Evolutionary conservation across 2,113 vertebrate genomes (phyloP).

Genomic region (Anarrhichthys ocellatus): DNA sequence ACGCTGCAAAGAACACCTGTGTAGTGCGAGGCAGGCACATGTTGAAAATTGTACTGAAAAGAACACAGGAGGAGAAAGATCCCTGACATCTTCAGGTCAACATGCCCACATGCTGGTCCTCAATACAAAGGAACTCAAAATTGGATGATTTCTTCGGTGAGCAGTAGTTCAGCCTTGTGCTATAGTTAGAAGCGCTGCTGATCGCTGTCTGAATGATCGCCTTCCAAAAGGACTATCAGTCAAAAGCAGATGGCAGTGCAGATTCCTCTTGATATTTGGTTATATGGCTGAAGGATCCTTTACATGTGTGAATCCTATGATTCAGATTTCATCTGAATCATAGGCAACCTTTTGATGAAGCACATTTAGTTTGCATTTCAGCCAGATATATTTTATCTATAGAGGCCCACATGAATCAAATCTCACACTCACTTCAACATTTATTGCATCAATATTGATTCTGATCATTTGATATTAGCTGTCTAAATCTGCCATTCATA

Average conservation of each 20-base stretch:
- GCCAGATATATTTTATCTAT: neutral
- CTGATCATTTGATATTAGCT: neutral
- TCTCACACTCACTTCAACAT: neutral
- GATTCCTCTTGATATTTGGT: slow-evolving; percentile 1
- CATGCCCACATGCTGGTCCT: slow-evolving; percentile 12
- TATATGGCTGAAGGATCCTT: neutral
- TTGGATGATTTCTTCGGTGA: slow-evolving; percentile 23
- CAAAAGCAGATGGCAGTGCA: slow-evolving; percentile 14
- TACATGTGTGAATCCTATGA: slow-evolving; percentile 2
- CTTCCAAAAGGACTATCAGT: neutral
- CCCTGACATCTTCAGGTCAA: slow-evolving; percentile 43
- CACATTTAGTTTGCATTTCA: slow-evolving; percentile 12
- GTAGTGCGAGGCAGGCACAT: neutral
- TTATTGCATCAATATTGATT: neutral
- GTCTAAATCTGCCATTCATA: neutral
- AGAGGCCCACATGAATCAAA: neutral
- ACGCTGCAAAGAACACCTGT: slow-evolving; percentile 34
- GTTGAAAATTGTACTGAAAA: slow-evolving; percentile 9
- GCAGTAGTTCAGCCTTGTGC: slow-evolving; percentile 17
- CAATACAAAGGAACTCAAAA: slow-evolving; percentile 44
- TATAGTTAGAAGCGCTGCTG: slow-evolving; percentile 15
- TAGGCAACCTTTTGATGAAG: neutral
- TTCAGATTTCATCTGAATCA: neutral
- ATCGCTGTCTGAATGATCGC: slow-evolving; percentile 23
- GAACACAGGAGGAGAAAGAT: slow-evolving; percentile 27